These are phyloP conservation scores for Hyposoter didymator DNA, from an alignment of 2,888 invertebrate species.

Conservation along the genomic window DNA sequence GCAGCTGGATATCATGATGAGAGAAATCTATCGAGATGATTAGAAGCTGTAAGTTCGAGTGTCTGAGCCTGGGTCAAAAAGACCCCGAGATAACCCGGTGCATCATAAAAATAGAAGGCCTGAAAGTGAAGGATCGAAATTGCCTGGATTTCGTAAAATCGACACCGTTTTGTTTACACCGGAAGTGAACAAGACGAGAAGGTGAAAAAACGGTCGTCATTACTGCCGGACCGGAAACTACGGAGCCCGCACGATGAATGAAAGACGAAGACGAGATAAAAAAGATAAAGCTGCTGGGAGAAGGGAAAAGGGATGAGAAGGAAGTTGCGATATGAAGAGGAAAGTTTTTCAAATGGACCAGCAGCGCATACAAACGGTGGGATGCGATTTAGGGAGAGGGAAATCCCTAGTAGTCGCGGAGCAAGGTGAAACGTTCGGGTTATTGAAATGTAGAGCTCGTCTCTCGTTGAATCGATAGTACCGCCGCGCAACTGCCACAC, in stretches of 20 bases:
- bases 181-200: constrained; percentile 40
- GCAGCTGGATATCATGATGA: background rate
- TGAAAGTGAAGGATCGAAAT: background rate
- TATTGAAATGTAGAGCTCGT: constrained; percentile 81
- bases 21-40: too few species aligned
- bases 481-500: constrained; percentile 67
- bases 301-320: background rate
- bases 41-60: background rate
- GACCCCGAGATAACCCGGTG: background rate
- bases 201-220: constrained; percentile 46
- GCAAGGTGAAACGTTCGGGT: constrained; percentile 69
- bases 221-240: constrained; percentile 3
- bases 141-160: constrained; percentile 19
- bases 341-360: constrained; percentile 60
- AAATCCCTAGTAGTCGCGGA: constrained; percentile 48
- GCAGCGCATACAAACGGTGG: constrained; percentile 31
- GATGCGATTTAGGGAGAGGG: constrained; percentile 26
- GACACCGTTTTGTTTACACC: constrained; percentile 37
- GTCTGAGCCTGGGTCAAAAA: background rate
- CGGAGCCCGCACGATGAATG: background rate
- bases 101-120: background rate
- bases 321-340: constrained; percentile 55
- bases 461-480: constrained; percentile 79
- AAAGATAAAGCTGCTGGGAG: background rate
- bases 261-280: background rate